Evolutionary conservation across 2,113 vertebrate species (phyloP), one percentile per base, ranked within the genome.

Genomic region (Menidia beryllina): DNA sequence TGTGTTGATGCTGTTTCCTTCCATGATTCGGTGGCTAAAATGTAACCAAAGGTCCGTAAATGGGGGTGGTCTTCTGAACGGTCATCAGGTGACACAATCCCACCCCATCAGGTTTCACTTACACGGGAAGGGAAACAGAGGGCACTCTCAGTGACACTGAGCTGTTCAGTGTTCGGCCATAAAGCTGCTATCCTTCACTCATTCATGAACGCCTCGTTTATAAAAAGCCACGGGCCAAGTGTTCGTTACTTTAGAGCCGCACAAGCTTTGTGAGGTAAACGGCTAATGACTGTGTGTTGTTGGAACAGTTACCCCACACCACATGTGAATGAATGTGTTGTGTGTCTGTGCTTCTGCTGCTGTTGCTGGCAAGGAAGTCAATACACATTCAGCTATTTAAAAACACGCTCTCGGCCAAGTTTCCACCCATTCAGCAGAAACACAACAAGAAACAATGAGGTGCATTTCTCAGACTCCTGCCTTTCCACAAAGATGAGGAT

Each of bases 401-500:
- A 84, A 88, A 75, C 50, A 72, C 60, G 51, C 76, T 70, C 65
- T 50, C 24, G 34, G 73, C 77, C 79, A 78, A 78, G 81, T 84
- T 87, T 90, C 75, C 79, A 82, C 82, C 68, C 67, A 56, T 87
- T 89, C 85, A 87, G 88, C 88, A 84, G 21, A 83, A 89, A 73
- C 77, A 74, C 69, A 83, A 77, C 71, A 82, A 80, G 68, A 81
- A 67, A 63, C 58, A 56, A 23, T 8, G 72, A 86, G 56, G 60
- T 73, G 76, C 56, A 52, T 74, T 77, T 83, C 69, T 81, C 58
- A 48, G 79, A 70, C 75, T 77, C 30, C 43, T 75, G 77, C 64
- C 73, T 68, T 87, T 83, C 81, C 15, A 69, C 65, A 75, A 72
- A 80, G 69, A 89, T 64, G 66, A 84, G 79, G 79, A 86, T 77